Percentiles rank a stretch among this genome's conserved stretches.
phyloP scores from a whole-genome alignment of 1,140 invertebrate genomes.

The Bombus vancouverensis region DNA sequence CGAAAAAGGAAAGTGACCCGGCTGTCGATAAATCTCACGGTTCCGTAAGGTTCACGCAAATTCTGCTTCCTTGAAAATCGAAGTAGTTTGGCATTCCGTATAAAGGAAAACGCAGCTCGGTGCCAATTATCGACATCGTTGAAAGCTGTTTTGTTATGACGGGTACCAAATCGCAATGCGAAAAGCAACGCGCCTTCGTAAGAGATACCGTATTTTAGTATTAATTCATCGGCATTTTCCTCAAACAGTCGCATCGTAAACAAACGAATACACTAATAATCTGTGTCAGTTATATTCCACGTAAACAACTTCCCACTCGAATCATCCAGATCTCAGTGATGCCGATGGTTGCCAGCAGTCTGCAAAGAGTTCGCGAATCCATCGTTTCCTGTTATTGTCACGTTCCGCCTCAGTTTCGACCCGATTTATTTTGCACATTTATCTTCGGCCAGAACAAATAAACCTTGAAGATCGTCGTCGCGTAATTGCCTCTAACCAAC shows the following conservation, averaged over 20 bases:
- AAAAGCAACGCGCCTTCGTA: no score
- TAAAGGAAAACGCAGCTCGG: slow-evolving; percentile 5
- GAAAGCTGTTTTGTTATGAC: neutral
- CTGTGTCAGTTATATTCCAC: neutral
- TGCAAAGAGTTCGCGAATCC: no score
- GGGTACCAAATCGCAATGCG: neutral
- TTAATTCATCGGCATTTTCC: neutral
- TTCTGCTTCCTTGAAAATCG: neutral
- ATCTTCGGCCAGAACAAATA: neutral
- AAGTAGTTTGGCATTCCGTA: neutral
- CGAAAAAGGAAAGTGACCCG: neutral
- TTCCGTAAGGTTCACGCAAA: neutral
- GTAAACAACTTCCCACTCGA: neutral
- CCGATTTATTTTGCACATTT: neutral
- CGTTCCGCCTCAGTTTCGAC: neutral
- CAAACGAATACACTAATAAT: neutral
- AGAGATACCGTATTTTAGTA: no score
- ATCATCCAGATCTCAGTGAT: no score
- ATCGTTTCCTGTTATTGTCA: neutral
- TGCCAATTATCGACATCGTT: neutral
- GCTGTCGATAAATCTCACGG: neutral
- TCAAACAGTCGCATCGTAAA: neutral
- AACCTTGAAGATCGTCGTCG: neutral
- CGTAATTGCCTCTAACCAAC: neutral
- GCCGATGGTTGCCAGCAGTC: no score